Base-by-base conservation (phyloP, 2,113 vertebrate genomes). In the Odocoileus virginianus region DNA sequence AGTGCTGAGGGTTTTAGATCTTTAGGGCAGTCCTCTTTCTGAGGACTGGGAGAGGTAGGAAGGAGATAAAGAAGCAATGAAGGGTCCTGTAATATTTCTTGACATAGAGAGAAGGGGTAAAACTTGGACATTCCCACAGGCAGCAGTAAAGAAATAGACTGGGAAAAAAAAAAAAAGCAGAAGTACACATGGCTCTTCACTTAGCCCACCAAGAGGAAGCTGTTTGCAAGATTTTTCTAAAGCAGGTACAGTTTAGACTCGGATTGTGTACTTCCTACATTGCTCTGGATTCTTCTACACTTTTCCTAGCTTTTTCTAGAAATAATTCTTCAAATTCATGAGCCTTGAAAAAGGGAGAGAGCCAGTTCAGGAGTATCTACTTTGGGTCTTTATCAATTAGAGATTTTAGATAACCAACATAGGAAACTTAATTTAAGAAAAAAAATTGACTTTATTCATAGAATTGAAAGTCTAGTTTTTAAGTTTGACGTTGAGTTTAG, bases 121-220 rank as follows among this genome's bases (percentile, higher is more conserved):
- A 30, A 52, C 21, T 5, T 45, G 6, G 47, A 2, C 3, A 5
- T 6, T 19, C 6, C 23, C 58, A 4, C n/a, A 47, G 28, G 1
- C 16, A 7, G 1, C 28, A 13, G 1, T n/a, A 1, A 16, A 88
- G 33, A 57, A 50, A 25, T 7, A 2, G 55, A 58, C 8, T 23
- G 0, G 5, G 0, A 2, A 7, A 6, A 23, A 54, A 52, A 54
- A 13, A 55, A 36, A 47, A 50, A 5, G 14, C 2, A 50, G 25
- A 45, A 50, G 21, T 11, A 3, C 7, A 1, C 3, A 12, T 17
- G 25, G 4, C 14, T 36, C 1, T 17, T 23, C 11, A 21, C 45
- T 30, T 5, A 15, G 2, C 43, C n/a, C 30, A 40, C 7, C 6
- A 3, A 8, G n/a, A 47, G 14, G 5, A 89, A 47, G 40, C 8